Percentiles rank a stretch among this genome's conserved stretches.
phyloP scores from a whole-genome alignment of 1,140 invertebrate genomes.

The Aethina tumida region DNA sequence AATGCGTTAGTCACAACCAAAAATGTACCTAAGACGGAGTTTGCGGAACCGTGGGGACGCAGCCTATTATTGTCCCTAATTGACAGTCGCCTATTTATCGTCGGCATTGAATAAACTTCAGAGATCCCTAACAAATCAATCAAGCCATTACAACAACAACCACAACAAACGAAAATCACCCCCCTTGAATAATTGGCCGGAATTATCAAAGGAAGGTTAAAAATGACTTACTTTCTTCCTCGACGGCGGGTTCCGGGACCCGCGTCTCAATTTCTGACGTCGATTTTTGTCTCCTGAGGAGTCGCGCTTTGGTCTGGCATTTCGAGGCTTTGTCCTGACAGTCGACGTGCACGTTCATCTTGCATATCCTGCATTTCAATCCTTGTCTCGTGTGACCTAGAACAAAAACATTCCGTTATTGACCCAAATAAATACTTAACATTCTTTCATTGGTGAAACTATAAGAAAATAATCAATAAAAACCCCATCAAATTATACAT shows the following conservation, averaged over 20 bases:
- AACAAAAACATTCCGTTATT: constrained; percentile 14
- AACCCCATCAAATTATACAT: too few relatives aligned
- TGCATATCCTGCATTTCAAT: constrained; percentile 78
- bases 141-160: constrained; percentile 1
- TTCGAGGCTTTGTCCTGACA: constrained; percentile 70
- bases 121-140: constrained; percentile 19
- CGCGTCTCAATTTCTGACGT: constrained; percentile 65
- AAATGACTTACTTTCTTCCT: constrained; percentile 60
- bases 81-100: constrained; percentile 33
- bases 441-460: too few relatives aligned
- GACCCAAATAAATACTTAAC: too few relatives aligned
- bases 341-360: constrained; percentile 84
- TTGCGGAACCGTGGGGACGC: constrained; percentile 13
- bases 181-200: not conserved
- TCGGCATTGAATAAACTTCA: constrained; percentile 31
- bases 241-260: constrained; percentile 45
- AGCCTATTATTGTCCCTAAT: constrained; percentile 24
- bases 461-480: too few relatives aligned
- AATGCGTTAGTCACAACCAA: too few relatives aligned
- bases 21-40: constrained; percentile 20
- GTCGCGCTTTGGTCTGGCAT: constrained; percentile 72
- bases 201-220: too few relatives aligned
- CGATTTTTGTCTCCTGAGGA: constrained; percentile 79
- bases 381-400: constrained; percentile 87
- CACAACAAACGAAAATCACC: constrained; percentile 5